These are phyloP conservation scores for Drosophila pallidifrons DNA, from an alignment of 1,140 invertebrate genomes.

Conservation along the genomic window DNA sequence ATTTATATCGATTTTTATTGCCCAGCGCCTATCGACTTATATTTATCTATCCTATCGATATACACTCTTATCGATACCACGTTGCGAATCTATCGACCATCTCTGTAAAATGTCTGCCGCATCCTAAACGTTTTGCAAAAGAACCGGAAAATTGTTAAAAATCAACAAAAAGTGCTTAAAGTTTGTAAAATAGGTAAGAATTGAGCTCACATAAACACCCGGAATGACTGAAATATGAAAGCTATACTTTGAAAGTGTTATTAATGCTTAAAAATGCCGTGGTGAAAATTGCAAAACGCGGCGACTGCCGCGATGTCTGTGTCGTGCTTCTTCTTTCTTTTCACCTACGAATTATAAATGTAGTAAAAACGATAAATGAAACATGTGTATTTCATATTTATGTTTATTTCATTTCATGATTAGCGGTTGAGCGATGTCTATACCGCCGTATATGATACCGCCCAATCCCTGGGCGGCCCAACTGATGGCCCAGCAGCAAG, in stretches of 20 bases:
- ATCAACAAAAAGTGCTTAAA: constrained; percentile 40
- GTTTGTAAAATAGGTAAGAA: constrained; percentile 49
- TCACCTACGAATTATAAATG: not conserved
- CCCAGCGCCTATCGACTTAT: constrained; percentile 5
- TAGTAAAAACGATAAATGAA: constrained; percentile 20
- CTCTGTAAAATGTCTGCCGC: constrained; percentile 74
- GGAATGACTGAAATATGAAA: not conserved
- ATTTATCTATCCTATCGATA: not conserved
- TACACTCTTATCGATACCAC: constrained; percentile 24
- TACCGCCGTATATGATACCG: constrained; percentile 93
- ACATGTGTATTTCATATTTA: constrained; percentile 39
- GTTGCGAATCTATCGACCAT: constrained; percentile 19
- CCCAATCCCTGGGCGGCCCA: constrained; percentile 93
- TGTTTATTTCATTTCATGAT: constrained; percentile 43
- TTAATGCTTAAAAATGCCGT: constrained; percentile 18
- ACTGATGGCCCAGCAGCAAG: constrained; percentile 93
- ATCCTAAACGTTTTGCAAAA: constrained; percentile 72
- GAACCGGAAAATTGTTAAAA: constrained; percentile 58
- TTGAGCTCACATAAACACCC: not conserved
- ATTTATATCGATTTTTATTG: constrained; percentile 4
- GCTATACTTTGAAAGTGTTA: not conserved
- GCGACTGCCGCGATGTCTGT: constrained; percentile 52
- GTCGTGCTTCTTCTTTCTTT: constrained; percentile 45
- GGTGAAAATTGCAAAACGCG: constrained; percentile 62
- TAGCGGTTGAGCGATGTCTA: constrained; percentile 76